Percentiles rank a stretch among this genome's conserved stretches.
Evolutionary conservation across 2,888 invertebrate species (phyloP).

Genomic region (Cryptosula pallasiana): DNA sequence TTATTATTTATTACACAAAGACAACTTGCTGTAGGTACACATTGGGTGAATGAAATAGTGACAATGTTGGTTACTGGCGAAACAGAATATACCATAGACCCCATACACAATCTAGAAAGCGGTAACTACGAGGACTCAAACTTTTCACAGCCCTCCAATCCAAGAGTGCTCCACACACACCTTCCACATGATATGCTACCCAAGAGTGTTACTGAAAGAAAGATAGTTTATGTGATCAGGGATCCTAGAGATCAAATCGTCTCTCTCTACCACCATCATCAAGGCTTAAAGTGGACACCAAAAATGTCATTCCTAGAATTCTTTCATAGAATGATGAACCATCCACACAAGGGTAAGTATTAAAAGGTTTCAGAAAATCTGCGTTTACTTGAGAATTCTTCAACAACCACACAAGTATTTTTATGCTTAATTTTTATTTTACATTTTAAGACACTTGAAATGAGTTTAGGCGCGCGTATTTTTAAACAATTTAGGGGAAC

Average conservation of each 20-base stretch:
- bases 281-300: constrained; percentile 6
- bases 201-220: background rate
- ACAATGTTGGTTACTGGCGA: background rate
- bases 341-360: constrained; percentile 3
- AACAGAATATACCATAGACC: background rate
- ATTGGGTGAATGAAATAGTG: constrained; percentile 9
- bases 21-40: constrained; percentile 1
- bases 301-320: background rate
- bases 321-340: background rate
- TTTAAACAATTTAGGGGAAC: no score
- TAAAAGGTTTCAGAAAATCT: no score
- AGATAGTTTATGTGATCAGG: constrained; percentile 10
- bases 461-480: no score
- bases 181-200: constrained; percentile 6
- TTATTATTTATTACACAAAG: no score
- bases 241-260: constrained; percentile 9
- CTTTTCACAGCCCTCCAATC: background rate
- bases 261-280: constrained; percentile 10
- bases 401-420: no score
- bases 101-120: constrained; percentile 3
- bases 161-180: background rate
- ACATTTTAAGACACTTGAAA: no score
- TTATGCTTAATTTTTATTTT: no score
- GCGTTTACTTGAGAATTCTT: no score
- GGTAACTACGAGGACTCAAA: background rate